Evolutionary conservation across 2,797 vertebrate species (phyloP).

Genomic region (Sparidentex hasta): DNA sequence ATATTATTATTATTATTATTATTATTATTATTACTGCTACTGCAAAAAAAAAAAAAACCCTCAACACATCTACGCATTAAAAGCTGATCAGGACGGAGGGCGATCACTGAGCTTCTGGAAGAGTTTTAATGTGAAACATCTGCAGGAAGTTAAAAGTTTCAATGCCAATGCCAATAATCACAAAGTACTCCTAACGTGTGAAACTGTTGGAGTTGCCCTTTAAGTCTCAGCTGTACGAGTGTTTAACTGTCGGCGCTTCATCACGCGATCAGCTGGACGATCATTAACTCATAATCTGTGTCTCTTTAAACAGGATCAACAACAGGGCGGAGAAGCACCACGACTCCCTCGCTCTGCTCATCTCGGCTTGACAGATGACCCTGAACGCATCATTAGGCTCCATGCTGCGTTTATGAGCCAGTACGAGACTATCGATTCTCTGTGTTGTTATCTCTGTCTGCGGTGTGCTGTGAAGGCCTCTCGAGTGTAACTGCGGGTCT

Average conservation of each 20-base stretch:
- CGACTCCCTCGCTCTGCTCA: not conserved
- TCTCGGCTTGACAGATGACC: conserved; percentile 36
- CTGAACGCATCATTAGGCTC: conserved; percentile 54
- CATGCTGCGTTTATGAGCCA: conserved; percentile 18
- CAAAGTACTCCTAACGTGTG: no score
- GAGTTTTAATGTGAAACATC: conserved; percentile 15
- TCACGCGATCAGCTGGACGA: conserved; percentile 29
- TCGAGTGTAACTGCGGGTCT: not conserved
- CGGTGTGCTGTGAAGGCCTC: not conserved
- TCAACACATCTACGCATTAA: not conserved
- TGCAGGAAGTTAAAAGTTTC: not conserved
- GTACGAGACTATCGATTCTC: conserved; percentile 26
- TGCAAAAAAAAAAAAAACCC: not conserved
- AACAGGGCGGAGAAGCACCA: not conserved
- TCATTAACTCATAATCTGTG: conserved; percentile 24
- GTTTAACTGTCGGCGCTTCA: conserved; percentile 16
- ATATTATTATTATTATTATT: no score
- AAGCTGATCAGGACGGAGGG: not conserved
- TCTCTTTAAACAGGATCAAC: conserved; percentile 10
- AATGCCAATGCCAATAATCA: not conserved
- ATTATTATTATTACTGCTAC: no score
- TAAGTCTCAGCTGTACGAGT: not conserved
- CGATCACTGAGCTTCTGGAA: not conserved
- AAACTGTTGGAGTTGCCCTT: no score
- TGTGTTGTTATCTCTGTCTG: conserved; percentile 32